Evolutionary conservation across 2,888 invertebrate species (phyloP).

Genomic region (Hoplodrina blanda): DNA sequence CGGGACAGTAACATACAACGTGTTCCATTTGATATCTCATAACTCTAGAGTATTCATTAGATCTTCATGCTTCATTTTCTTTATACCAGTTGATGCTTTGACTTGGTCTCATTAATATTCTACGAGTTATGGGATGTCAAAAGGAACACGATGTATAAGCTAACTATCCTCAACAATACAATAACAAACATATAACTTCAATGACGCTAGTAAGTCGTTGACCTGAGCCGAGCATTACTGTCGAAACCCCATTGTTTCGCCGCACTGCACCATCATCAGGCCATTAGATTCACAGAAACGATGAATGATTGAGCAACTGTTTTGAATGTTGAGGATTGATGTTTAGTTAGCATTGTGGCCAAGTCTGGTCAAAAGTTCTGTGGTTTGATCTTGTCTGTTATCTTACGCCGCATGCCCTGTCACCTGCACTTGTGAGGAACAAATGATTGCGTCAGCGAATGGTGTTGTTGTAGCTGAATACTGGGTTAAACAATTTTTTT

Average conservation of each 20-base stretch:
- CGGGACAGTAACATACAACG: constrained; percentile 11
- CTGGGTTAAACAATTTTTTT: too few species aligned
- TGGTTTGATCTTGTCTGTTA: too few species aligned
- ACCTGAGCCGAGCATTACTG: constrained; percentile 50
- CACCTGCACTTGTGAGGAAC: too few species aligned
- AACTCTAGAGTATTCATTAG: too few species aligned
- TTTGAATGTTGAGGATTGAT: constrained; percentile 18
- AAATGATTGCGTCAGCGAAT: too few species aligned
- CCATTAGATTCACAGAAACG: constrained; percentile 48
- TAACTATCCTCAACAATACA: constrained; percentile 25
- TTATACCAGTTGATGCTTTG: too few species aligned
- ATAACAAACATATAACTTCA: constrained; percentile 21
- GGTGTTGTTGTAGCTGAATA: too few species aligned
- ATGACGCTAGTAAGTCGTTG: constrained; percentile 33
- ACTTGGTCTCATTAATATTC: too few species aligned
- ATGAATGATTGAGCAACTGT: constrained; percentile 42
- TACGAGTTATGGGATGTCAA: too few species aligned
- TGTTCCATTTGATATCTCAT: too few species aligned
- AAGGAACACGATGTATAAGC: neutral
- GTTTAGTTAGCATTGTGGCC: constrained; percentile 3
- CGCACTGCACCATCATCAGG: constrained; percentile 51
- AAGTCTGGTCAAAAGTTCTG: neutral
- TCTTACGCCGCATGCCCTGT: too few species aligned
- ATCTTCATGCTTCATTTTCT: too few species aligned
- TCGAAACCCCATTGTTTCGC: constrained; percentile 57